Percentiles rank a stretch among this genome's conserved stretches.
These are phyloP conservation scores for Sylvilagus floridanus DNA, from an alignment of 2,797 vertebrate genomes.

Conservation along the genomic window DNA sequence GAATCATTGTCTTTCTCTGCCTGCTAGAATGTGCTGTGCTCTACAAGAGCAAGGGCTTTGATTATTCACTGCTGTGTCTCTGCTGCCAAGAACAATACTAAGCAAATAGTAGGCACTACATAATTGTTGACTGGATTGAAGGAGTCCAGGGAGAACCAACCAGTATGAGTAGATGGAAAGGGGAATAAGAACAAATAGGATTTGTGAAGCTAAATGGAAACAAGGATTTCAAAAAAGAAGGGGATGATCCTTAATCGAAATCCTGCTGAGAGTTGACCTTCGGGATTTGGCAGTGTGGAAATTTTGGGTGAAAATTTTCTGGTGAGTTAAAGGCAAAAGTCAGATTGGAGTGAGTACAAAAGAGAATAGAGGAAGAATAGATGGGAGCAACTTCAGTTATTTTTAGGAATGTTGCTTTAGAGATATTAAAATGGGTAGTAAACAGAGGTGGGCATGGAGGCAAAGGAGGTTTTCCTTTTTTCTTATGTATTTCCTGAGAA, in stretches of 20 bases:
- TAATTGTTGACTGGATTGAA: background rate
- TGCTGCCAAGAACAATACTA: background rate
- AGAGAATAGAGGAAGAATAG: background rate
- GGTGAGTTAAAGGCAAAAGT: background rate
- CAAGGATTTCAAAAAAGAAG: background rate
- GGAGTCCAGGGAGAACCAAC: background rate
- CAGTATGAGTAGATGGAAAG: background rate
- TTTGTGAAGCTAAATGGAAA: background rate
- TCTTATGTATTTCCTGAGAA: background rate
- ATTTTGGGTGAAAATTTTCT: background rate
- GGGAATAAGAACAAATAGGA: background rate
- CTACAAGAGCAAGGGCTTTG: background rate
- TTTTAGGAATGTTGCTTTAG: background rate
- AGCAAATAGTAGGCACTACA: background rate
- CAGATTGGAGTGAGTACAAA: background rate
- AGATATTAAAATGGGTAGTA: background rate
- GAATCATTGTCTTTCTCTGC: background rate
- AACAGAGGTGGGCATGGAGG: background rate
- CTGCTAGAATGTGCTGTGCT: background rate
- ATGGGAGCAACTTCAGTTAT: background rate
- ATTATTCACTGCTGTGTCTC: background rate
- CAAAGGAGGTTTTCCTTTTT: background rate
- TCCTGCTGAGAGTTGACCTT: background rate
- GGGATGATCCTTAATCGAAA: background rate
- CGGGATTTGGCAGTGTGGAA: background rate